A percentile compares a stretch with the other conserved stretches of the same genome.
These are phyloP conservation scores for Fratercula arctica DNA, from an alignment of 2,797 vertebrate genomes.

Conservation along the genomic window DNA sequence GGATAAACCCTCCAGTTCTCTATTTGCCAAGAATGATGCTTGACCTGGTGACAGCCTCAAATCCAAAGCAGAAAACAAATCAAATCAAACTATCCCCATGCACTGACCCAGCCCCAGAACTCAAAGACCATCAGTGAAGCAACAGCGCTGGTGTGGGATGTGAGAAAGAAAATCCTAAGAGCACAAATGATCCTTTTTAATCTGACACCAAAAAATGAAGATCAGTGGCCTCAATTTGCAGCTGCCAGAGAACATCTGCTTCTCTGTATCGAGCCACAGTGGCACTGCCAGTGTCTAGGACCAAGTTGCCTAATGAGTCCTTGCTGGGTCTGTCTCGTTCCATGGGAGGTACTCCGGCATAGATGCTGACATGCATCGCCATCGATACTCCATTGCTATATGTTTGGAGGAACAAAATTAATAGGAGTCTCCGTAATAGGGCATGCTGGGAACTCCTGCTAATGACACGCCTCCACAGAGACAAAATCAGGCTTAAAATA, in stretches of 20 bases:
- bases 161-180: background rate
- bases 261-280: background rate
- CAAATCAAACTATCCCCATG: background rate
- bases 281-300: background rate
- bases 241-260: background rate
- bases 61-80: background rate
- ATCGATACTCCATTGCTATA: background rate
- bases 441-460: accelerated
- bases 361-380: background rate
- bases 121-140: background rate
- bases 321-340: background rate
- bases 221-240: background rate
- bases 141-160: background rate
- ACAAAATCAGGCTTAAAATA: conserved; percentile 17
- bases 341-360: background rate
- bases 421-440: background rate
- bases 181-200: background rate
- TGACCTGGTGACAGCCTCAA: background rate
- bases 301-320: background rate
- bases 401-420: background rate
- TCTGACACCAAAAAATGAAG: background rate
- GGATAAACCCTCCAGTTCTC: background rate
- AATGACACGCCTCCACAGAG: background rate
- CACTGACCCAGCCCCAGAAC: background rate
- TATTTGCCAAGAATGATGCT: background rate